Evolutionary conservation across 53 echinoderm and acorn worm species (phyloP).

Genomic region (Echinarachnius parma): DNA sequence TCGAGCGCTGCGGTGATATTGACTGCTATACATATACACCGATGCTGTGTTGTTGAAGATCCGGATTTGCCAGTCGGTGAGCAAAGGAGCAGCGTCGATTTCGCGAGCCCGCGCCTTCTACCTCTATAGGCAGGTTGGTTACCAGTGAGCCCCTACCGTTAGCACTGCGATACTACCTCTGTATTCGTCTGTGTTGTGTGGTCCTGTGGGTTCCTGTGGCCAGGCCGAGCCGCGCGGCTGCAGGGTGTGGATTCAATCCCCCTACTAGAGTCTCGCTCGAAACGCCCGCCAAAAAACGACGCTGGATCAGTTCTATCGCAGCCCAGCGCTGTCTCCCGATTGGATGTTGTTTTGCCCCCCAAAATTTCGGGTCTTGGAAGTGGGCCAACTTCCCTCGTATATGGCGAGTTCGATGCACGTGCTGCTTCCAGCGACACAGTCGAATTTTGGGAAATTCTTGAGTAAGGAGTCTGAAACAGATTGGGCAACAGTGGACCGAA

Average conservation of each 20-base stretch:
- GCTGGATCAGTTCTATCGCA: slow-evolving; percentile 31
- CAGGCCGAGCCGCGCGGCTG: slow-evolving; percentile 28
- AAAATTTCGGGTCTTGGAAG: slow-evolving; percentile 35
- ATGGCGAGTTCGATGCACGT: slow-evolving; percentile 52
- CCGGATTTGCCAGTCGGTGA: slow-evolving; percentile 39
- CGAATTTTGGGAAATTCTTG: slow-evolving; percentile 42
- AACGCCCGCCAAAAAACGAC: background rate
- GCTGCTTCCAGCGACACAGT: slow-evolving; percentile 37
- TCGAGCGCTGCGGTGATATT: slow-evolving; percentile 47
- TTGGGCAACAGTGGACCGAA: slow-evolving; percentile 51
- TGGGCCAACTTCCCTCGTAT: slow-evolving; percentile 32
- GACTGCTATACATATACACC: slow-evolving; percentile 49
- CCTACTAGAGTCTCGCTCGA: slow-evolving; percentile 9
- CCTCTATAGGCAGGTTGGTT: slow-evolving; percentile 27
- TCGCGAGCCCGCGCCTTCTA: slow-evolving; percentile 30
- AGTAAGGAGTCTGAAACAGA: slow-evolving; percentile 21
- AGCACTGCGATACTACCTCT: slow-evolving; percentile 42
- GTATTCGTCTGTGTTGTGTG: slow-evolving; percentile 44
- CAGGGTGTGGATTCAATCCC: slow-evolving; percentile 16
- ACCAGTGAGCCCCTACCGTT: slow-evolving; percentile 50
- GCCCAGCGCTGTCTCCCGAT: slow-evolving; percentile 4
- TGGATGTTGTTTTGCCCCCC: slow-evolving; percentile 30
- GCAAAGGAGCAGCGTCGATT: slow-evolving; percentile 43
- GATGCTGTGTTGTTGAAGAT: slow-evolving; percentile 44
- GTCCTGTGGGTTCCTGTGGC: slow-evolving; percentile 44